Conservation (phyloP, 2,113 vertebrate genomes). For the Shinisaurus crocodilurus region DNA sequence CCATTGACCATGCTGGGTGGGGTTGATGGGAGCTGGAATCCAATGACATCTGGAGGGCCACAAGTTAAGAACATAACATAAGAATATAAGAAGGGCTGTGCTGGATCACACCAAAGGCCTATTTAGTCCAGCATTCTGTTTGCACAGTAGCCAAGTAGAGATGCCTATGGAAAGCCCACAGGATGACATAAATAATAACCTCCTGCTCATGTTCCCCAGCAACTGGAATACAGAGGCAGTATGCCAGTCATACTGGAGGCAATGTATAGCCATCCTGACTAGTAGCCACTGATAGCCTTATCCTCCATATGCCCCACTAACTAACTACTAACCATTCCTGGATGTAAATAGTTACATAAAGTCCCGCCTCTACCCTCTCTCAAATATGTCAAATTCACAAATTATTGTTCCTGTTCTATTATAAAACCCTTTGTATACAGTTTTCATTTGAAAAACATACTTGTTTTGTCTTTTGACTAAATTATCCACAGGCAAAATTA, state of each 20-base stretch:
- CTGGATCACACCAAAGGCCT: no score
- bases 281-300: background rate
- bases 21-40: background rate
- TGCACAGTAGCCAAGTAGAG: no score
- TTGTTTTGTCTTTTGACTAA: background rate
- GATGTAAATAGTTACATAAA: background rate
- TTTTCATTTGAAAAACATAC: background rate
- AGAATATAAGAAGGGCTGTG: no score
- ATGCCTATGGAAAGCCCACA: no score
- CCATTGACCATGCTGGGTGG: background rate
- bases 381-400: background rate
- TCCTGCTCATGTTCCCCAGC: no score
- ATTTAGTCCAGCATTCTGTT: no score
- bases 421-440: background rate
- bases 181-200: no score
- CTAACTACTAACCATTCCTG: background rate
- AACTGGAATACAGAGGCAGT: no score
- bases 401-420: background rate
- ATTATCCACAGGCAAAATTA: background rate
- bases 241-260: no score
- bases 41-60: background rate
- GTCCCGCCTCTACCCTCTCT: background rate
- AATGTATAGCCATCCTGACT: background rate
- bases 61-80: no score
- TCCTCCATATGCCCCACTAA: no score